Percentiles rank a stretch among this genome's conserved stretches.
phyloP scores from a whole-genome alignment of 1,140 invertebrate genomes.

The Limonius californicus region DNA sequence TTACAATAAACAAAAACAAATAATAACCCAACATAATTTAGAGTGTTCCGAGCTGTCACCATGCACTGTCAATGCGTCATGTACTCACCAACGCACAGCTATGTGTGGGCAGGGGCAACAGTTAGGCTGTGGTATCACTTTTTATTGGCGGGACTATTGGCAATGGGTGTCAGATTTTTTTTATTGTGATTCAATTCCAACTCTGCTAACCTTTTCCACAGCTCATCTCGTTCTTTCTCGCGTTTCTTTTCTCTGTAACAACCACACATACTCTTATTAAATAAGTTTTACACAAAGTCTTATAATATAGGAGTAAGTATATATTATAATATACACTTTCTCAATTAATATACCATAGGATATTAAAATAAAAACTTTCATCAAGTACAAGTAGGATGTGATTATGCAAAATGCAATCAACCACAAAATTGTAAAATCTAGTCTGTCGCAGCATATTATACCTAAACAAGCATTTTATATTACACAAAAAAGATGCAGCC shows the following conservation, averaged over 20 bases:
- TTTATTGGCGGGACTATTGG: constrained; percentile 45
- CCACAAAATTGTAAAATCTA: too few species aligned
- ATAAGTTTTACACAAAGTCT: too few species aligned
- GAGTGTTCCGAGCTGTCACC: constrained; percentile 11
- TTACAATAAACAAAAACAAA: constrained; percentile 4
- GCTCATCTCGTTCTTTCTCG: constrained; percentile 89
- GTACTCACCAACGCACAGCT: constrained; percentile 36
- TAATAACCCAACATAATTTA: constrained; percentile 11
- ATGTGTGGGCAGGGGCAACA: constrained; percentile 28
- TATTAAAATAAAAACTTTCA: too few species aligned
- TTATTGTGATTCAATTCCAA: constrained; percentile 64
- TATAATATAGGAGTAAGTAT: too few species aligned
- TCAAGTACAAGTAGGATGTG: too few species aligned
- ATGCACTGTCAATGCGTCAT: constrained; percentile 12
- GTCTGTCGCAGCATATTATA: too few species aligned
- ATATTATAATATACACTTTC: too few species aligned
- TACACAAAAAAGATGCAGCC: too few species aligned
- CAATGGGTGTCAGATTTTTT: constrained; percentile 34
- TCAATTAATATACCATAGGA: too few species aligned
- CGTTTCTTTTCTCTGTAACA: constrained; percentile 83
- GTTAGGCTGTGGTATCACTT: constrained; percentile 46
- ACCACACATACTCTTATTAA: too few species aligned
- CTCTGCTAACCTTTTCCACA: constrained; percentile 89
- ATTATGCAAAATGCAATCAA: too few species aligned
- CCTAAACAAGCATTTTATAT: too few species aligned